These are phyloP conservation scores for Axinella damicornis DNA, from an alignment of 37 sponge, comb jelly and placozoan genomes.

Conservation along the genomic window DNA sequence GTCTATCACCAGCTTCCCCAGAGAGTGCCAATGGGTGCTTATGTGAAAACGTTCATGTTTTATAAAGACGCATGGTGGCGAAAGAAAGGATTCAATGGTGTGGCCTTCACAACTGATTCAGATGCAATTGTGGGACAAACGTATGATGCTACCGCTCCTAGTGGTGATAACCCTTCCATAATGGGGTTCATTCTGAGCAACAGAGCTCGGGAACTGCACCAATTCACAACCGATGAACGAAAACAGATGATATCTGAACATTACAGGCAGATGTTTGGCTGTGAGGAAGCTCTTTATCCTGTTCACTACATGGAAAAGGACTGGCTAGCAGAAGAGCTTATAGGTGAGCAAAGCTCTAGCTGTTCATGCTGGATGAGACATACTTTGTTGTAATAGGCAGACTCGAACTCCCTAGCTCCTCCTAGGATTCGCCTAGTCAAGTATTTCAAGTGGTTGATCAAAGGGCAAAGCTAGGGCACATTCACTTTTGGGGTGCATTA, in stretches of 20 bases:
- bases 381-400: too few relatives aligned
- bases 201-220: constrained; percentile 20
- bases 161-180: background rate
- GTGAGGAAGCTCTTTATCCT: background rate
- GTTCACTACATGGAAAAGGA: background rate
- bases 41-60: constrained; percentile 26
- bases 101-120: constrained; percentile 6
- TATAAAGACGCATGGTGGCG: constrained; percentile 27
- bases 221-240: constrained; percentile 5
- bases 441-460: too few relatives aligned
- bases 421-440: too few relatives aligned
- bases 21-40: constrained; percentile 39
- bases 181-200: constrained; percentile 40
- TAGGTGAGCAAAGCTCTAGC: too few relatives aligned
- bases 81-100: constrained; percentile 22
- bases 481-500: too few relatives aligned
- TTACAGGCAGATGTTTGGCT: background rate
- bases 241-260: background rate
- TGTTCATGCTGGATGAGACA: too few relatives aligned
- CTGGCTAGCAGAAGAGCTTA: constrained; percentile 16
- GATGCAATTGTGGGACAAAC: constrained; percentile 20
- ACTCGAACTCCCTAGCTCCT: too few relatives aligned
- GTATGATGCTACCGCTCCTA: constrained; percentile 13
- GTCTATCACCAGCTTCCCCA: constrained; percentile 24
- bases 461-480: too few relatives aligned